phyloP scores from a whole-genome alignment of 2,888 invertebrate species.

The Scelioninae gen. 1 region DNA sequence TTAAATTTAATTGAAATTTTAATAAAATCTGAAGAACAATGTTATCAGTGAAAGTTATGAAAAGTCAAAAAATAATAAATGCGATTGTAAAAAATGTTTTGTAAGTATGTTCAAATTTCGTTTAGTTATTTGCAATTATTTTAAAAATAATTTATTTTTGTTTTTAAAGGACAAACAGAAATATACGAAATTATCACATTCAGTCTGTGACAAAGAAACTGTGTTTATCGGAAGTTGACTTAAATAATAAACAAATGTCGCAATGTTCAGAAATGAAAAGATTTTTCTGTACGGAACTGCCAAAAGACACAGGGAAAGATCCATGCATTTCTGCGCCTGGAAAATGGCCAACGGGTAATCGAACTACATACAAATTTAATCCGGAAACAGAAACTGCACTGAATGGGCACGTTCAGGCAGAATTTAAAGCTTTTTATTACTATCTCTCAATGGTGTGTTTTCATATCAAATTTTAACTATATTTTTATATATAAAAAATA shows the following conservation, averaged over 20 bases:
- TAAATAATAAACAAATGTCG: neutral
- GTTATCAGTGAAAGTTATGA: neutral
- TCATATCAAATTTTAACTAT: neutral
- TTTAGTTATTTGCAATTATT: neutral
- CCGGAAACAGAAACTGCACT: slow-evolving; percentile 85
- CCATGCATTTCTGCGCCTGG: slow-evolving; percentile 48
- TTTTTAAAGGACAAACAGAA: slow-evolving; percentile 1
- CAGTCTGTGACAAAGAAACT: neutral
- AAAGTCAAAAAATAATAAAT: neutral
- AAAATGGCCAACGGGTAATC: slow-evolving; percentile 76
- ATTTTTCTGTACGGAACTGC: neutral
- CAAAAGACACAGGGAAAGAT: slow-evolving; percentile 4
- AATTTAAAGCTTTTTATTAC: slow-evolving; percentile 87
- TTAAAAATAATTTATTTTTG: neutral
- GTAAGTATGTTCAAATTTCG: neutral
- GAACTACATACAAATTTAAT: slow-evolving; percentile 79
- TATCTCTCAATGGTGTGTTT: slow-evolving; percentile 87
- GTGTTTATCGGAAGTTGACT: neutral
- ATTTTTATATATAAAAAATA: too few species aligned
- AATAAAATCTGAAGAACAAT: neutral
- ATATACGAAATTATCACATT: too few species aligned
- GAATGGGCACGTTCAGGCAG: slow-evolving; percentile 86
- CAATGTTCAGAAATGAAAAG: neutral
- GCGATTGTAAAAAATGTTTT: neutral
- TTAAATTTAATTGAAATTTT: neutral